Percentiles rank a stretch among this genome's conserved stretches.
Conservation (phyloP, 2,797 vertebrate species). For the Thamnophis elegans region DNA sequence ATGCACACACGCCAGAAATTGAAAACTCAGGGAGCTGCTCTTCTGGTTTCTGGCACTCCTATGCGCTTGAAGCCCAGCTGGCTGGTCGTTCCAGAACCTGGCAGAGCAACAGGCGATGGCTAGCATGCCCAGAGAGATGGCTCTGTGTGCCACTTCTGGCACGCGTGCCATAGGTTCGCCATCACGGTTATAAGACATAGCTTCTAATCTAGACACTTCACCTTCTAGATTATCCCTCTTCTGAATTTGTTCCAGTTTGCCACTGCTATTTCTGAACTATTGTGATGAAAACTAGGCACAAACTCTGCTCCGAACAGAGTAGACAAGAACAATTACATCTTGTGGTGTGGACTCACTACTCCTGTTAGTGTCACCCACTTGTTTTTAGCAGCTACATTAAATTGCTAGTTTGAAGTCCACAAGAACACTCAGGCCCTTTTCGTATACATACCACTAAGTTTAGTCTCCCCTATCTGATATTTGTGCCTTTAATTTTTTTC, state of each 20-base stretch:
- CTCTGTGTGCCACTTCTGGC: too few species aligned
- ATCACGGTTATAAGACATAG: background rate
- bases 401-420: background rate
- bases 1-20: too few species aligned
- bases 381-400: background rate
- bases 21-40: too few species aligned
- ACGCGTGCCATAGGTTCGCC: too few species aligned
- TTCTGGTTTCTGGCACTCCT: too few species aligned
- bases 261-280: background rate
- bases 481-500: background rate
- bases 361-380: background rate
- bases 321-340: background rate
- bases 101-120: too few species aligned
- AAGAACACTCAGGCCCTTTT: background rate
- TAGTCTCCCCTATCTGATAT: background rate
- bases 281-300: background rate
- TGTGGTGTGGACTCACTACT: background rate
- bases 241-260: background rate
- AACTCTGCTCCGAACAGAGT: background rate
- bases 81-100: too few species aligned
- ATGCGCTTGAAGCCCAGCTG: too few species aligned
- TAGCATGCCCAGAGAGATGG: too few species aligned
- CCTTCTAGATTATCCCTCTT: background rate
- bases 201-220: background rate
- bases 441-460: background rate